Evolutionary conservation across 2,113 vertebrate genomes (phyloP).

Genomic region (Macquaria ambigua): DNA sequence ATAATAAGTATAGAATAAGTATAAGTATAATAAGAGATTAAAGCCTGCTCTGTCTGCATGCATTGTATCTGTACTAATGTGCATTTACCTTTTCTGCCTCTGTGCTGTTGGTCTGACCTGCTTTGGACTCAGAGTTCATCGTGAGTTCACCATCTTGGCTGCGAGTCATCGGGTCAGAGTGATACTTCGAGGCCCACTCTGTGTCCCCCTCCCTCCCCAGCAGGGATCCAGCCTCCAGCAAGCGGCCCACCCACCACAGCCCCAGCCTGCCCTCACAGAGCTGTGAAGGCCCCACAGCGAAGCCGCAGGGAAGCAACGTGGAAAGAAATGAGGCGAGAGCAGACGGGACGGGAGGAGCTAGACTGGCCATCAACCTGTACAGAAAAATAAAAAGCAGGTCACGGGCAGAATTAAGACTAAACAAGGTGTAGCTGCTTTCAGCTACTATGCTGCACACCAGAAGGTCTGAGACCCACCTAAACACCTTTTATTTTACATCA

Average conservation of each 20-base stretch:
- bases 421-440: not conserved
- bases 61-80: not conserved
- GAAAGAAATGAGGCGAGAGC: constrained; percentile 58
- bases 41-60: not conserved
- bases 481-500: not conserved
- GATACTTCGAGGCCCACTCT: constrained; percentile 11
- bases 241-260: constrained; percentile 78
- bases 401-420: not conserved
- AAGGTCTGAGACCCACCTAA: not conserved
- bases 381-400: not conserved
- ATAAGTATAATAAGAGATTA: too few relatives aligned
- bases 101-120: not conserved
- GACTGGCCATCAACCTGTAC: constrained; percentile 59
- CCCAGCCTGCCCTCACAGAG: constrained; percentile 57
- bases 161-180: not conserved
- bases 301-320: constrained; percentile 58
- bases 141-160: not conserved
- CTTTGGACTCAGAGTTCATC: not conserved
- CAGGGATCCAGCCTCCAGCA: constrained; percentile 61
- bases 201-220: constrained; percentile 54
- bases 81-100: constrained; percentile 43
- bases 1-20: too few relatives aligned
- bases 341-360: constrained; percentile 2
- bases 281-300: constrained; percentile 73
- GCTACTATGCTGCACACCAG: not conserved